Conservation (phyloP, 2,113 vertebrate species). For the Aleadryas rufinucha region DNA sequence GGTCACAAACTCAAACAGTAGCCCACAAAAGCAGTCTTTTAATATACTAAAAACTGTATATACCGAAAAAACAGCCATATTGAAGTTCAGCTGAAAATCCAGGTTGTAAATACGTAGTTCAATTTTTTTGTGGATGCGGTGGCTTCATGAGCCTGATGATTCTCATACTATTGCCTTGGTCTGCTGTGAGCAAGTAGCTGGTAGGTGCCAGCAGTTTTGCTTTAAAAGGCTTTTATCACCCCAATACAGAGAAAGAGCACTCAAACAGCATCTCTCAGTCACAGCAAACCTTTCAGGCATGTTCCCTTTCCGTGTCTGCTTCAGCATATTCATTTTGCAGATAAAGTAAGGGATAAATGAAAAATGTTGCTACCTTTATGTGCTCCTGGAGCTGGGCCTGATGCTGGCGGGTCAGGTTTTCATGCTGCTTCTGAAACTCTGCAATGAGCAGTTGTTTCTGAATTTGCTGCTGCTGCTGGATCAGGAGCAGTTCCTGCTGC, state of each 20-base stretch:
- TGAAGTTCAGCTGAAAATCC: not conserved
- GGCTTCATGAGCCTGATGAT: not conserved
- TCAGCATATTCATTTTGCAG: not conserved
- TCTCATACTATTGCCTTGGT: not conserved
- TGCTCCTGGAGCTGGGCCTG: constrained; percentile 98
- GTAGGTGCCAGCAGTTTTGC: not conserved
- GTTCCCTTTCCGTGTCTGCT: not conserved
- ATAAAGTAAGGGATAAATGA: constrained; percentile 9
- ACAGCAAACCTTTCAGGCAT: not conserved
- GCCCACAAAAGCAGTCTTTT: not conserved
- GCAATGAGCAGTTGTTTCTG: constrained; percentile 97
- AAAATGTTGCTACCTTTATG: constrained; percentile 88
- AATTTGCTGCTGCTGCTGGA: constrained; percentile 98
- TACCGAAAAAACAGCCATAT: not conserved
- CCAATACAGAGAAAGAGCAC: not conserved
- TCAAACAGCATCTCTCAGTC: not conserved
- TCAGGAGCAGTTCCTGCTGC: constrained; percentile 93
- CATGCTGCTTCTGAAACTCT: constrained; percentile 98
- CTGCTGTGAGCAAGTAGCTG: not conserved
- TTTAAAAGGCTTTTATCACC: not conserved
- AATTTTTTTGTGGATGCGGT: not conserved
- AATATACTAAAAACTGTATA: not conserved
- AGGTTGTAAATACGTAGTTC: not conserved
- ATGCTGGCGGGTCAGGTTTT: constrained; percentile 95
- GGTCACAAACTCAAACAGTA: not conserved